Conservation (phyloP, 2,797 vertebrate species). For the Austrolebias charrua region DNA sequence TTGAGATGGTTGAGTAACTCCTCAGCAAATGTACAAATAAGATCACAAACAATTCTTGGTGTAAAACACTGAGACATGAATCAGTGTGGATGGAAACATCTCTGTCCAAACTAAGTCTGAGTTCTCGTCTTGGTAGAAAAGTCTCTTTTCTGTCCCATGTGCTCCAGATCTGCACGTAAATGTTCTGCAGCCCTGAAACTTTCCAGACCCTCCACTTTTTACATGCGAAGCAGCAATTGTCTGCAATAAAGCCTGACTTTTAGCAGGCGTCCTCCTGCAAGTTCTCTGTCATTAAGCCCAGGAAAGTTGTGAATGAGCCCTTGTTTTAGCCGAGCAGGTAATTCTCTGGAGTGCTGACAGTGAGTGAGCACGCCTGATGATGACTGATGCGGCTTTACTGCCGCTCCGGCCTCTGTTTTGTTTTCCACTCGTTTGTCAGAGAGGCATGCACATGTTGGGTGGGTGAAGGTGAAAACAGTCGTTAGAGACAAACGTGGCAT, state of each 20-base stretch:
- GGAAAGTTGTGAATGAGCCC: constrained; percentile 4
- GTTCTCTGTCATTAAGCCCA: neutral
- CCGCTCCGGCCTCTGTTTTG: neutral
- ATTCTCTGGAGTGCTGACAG: neutral
- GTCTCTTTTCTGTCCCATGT: neutral
- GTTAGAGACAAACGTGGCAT: neutral
- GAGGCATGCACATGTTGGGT: neutral
- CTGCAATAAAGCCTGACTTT: neutral
- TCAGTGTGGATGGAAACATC: too few species aligned
- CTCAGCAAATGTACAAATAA: neutral
- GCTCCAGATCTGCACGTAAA: neutral
- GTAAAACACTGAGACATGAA: neutral
- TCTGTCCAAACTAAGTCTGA: neutral
- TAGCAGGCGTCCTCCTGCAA: neutral
- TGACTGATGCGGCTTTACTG: neutral
- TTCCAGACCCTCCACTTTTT: neutral
- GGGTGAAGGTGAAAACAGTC: neutral
- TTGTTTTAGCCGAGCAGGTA: constrained; percentile 5
- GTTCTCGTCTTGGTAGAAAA: neutral
- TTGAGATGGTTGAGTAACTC: constrained; percentile 1
- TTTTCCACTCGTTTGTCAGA: neutral
- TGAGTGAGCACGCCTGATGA: neutral
- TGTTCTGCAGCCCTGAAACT: neutral
- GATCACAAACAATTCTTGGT: neutral
- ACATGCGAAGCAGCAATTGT: neutral